These are phyloP conservation scores for Austrolebias charrua DNA, from an alignment of 2,797 vertebrate genomes.

Conservation along the genomic window DNA sequence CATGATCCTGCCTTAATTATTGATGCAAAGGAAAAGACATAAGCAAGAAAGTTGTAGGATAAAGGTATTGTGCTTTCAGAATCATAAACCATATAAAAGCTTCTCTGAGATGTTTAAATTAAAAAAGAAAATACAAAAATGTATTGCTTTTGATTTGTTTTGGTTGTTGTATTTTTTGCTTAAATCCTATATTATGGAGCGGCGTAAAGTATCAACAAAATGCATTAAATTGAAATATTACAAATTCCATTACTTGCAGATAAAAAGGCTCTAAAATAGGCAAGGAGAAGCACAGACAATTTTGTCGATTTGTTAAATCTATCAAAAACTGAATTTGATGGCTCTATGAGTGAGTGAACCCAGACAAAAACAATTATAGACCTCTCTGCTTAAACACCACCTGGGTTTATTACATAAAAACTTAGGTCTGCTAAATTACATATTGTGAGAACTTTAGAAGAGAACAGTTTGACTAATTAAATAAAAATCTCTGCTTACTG, in stretches of 20 bases:
- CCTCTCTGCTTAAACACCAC: too few species aligned
- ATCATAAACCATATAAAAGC: constrained; percentile 49
- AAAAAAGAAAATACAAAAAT: not conserved
- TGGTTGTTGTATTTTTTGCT: not conserved
- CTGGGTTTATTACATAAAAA: too few species aligned
- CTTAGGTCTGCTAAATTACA: too few species aligned
- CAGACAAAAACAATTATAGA: too few species aligned
- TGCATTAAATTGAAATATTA: not conserved
- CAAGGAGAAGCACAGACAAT: too few species aligned
- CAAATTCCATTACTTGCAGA: not conserved
- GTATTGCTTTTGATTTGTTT: constrained; percentile 1
- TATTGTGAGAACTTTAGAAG: too few species aligned
- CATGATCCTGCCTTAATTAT: constrained; percentile 74
- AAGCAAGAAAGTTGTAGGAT: constrained; percentile 59
- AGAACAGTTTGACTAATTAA: too few species aligned
- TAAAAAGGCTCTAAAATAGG: not conserved
- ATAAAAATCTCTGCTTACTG: too few species aligned
- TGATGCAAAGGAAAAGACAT: constrained; percentile 63
- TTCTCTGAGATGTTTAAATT: constrained; percentile 5
- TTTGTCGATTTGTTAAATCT: too few species aligned
- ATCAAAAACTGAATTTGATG: too few species aligned
- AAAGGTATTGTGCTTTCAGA: constrained; percentile 57
- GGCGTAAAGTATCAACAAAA: not conserved
- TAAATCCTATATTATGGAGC: not conserved
- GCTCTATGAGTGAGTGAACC: too few species aligned